Percentiles rank a stretch among this genome's conserved stretches.
Evolutionary conservation across 2,888 invertebrate species (phyloP).

Genomic region (Halocaridina rubra): DNA sequence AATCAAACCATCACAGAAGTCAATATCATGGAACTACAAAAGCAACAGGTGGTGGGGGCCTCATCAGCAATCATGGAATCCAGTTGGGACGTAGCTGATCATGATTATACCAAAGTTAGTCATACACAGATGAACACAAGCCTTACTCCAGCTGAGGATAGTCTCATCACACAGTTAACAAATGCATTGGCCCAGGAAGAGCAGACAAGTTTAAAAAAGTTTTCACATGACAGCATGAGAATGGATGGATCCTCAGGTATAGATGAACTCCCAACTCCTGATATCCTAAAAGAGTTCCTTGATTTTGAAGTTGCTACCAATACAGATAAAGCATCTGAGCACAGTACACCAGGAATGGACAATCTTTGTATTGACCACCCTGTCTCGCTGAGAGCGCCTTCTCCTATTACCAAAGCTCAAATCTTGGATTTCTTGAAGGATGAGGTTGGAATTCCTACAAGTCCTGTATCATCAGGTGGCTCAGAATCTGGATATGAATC

Average conservation of each 20-base stretch:
- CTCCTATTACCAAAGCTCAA: constrained; percentile 55
- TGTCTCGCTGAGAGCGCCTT: neutral
- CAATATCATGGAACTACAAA: neutral
- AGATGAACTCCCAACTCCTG: constrained; percentile 28
- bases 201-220: neutral
- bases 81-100: constrained; percentile 49
- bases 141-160: constrained; percentile 52
- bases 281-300: constrained; percentile 42
- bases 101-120: constrained; percentile 39
- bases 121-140: neutral
- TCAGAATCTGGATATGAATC: constrained; percentile 43
- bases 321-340: neutral
- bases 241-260: neutral
- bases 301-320: constrained; percentile 20
- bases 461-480: neutral
- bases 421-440: constrained; percentile 53
- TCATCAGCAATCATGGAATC: constrained; percentile 50
- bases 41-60: constrained; percentile 47
- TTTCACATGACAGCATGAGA: neutral
- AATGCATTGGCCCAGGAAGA: constrained; percentile 1
- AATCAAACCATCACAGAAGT: neutral
- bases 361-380: neutral
- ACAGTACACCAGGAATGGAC: neutral
- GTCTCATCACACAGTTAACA: constrained; percentile 40
- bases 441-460: neutral